phyloP scores from a whole-genome alignment of 2,113 vertebrate genomes.

The Henicopernis longicauda region DNA sequence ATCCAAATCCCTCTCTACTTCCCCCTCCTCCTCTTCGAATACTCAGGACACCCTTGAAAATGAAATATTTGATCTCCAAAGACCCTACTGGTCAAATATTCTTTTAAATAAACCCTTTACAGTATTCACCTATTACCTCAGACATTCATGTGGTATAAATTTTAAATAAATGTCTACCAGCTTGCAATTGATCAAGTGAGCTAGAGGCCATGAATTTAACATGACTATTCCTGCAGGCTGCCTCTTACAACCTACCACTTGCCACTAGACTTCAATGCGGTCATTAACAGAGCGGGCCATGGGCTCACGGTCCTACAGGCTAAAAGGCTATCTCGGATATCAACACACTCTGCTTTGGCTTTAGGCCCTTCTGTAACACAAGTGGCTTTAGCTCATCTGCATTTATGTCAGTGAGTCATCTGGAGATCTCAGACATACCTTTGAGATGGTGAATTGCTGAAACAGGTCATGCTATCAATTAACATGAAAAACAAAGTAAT shows the following conservation, averaged over 20 bases:
- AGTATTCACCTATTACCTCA: conserved; percentile 65
- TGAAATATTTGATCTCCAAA: conserved; percentile 66
- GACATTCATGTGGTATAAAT: conserved; percentile 58
- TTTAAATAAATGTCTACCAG: conserved; percentile 67
- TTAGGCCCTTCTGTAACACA: background rate
- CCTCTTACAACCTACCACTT: conserved; percentile 20
- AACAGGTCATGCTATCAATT: conserved; percentile 52
- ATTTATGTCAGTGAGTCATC: conserved; percentile 72
- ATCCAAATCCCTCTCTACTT: conserved; percentile 71
- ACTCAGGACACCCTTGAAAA: conserved; percentile 46
- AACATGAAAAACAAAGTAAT: conserved; percentile 66
- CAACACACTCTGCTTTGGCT: conserved; percentile 24
- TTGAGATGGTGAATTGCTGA: conserved; percentile 65
- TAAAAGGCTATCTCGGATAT: conserved; percentile 21
- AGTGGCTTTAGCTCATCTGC: conserved; percentile 33
- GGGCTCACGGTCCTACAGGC: background rate
- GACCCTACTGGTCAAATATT: conserved; percentile 60
- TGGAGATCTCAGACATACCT: conserved; percentile 54
- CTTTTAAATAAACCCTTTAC: conserved; percentile 65
- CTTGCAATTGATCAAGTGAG: conserved; percentile 48
- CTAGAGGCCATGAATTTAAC: conserved; percentile 47
- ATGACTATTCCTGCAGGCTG: background rate
- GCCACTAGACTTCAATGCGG: background rate
- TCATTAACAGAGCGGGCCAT: conserved; percentile 12
- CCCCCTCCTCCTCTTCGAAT: conserved; percentile 30